These are phyloP conservation scores for Rhincodon typus DNA, from an alignment of 2,797 vertebrate genomes.

Conservation along the genomic window DNA sequence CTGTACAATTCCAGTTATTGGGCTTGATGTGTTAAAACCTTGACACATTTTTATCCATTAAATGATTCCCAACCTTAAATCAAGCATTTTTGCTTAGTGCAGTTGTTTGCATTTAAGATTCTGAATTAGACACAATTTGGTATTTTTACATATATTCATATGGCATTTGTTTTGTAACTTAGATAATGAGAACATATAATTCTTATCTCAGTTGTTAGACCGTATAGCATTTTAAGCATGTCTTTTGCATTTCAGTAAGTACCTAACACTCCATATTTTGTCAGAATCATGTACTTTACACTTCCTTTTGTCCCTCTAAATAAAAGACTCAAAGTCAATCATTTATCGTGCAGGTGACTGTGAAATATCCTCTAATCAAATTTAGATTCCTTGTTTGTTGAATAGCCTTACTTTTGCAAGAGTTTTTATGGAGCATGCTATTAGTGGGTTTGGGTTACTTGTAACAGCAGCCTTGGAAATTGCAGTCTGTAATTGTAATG, in stretches of 20 bases:
- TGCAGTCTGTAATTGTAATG: conserved; percentile 25
- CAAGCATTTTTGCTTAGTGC: neutral
- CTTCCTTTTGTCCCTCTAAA: neutral
- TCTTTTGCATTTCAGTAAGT: neutral
- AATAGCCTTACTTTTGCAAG: neutral
- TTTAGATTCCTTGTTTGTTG: conserved; percentile 9
- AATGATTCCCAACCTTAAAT: neutral
- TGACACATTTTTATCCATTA: neutral
- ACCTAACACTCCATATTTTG: neutral
- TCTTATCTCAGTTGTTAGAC: conserved; percentile 8
- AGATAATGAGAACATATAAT: neutral
- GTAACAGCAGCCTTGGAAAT: conserved; percentile 36
- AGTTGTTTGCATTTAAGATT: neutral
- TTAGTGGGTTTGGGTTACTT: neutral
- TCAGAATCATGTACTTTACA: conserved; percentile 22
- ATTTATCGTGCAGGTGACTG: neutral
- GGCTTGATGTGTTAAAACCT: neutral
- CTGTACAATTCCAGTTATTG: neutral
- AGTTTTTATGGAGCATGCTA: neutral
- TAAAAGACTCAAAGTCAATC: neutral
- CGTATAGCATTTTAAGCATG: neutral
- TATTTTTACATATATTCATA: conserved; percentile 10
- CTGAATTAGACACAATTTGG: neutral
- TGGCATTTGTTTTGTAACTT: conserved; percentile 20
- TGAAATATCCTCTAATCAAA: neutral